Evolutionary conservation across 2,888 invertebrate species (phyloP).

Genomic region (Drosophila anceps): DNA sequence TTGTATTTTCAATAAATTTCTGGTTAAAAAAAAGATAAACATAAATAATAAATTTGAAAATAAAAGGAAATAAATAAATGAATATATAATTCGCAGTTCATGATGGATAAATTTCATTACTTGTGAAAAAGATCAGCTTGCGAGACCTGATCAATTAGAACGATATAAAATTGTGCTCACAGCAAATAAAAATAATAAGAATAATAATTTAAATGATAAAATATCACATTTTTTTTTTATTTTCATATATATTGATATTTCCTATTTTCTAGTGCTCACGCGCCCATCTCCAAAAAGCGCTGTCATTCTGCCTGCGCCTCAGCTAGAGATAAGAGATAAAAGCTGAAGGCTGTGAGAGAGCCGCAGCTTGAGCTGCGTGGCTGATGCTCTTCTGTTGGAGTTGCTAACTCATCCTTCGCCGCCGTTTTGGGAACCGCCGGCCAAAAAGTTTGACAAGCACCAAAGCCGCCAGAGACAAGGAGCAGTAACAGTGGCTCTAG

Average conservation of each 20-base stretch:
- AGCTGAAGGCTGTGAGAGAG: background rate
- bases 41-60: too few species aligned
- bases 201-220: background rate
- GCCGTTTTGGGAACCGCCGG: constrained; percentile 30
- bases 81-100: too few species aligned
- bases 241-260: too few species aligned
- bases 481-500: background rate
- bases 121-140: too few species aligned
- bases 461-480: constrained; percentile 26
- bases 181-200: background rate
- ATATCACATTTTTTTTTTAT: background rate
- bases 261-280: background rate
- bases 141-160: too few species aligned
- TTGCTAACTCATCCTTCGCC: background rate
- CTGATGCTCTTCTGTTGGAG: background rate
- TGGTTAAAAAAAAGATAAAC: too few species aligned
- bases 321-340: background rate
- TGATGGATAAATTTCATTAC: too few species aligned
- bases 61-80: background rate
- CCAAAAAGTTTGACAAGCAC: constrained; percentile 50
- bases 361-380: background rate
- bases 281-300: background rate
- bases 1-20: too few species aligned
- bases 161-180: too few species aligned
- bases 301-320: background rate